These are phyloP conservation scores for Galerucella nymphaeae DNA, from an alignment of 2,888 invertebrate genomes.

Conservation along the genomic window DNA sequence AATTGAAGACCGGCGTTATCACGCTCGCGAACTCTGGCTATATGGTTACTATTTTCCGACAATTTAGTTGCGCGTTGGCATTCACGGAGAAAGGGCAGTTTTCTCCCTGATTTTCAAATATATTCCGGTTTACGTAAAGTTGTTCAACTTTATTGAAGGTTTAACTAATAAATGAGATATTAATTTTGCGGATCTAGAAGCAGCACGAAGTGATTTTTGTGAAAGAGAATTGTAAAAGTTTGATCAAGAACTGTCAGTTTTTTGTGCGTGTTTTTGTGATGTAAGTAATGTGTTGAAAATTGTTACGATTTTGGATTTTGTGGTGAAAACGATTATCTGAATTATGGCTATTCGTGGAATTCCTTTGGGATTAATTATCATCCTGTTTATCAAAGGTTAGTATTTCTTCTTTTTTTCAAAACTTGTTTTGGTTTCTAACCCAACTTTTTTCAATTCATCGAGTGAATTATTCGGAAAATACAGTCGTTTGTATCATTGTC, in stretches of 20 bases:
- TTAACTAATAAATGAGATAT: not conserved
- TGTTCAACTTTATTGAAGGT: not conserved
- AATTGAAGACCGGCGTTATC: constrained; percentile 37
- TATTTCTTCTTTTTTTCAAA: not conserved
- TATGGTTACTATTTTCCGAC: constrained; percentile 22
- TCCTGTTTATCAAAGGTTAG: constrained; percentile 39
- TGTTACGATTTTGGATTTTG: constrained; percentile 26
- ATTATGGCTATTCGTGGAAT: constrained; percentile 31
- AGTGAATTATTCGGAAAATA: too few relatives aligned
- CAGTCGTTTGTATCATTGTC: too few relatives aligned
- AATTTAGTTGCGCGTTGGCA: constrained; percentile 42
- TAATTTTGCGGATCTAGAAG: constrained; percentile 12
- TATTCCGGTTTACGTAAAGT: constrained; percentile 25
- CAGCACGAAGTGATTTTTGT: constrained; percentile 11
- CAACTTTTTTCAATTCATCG: too few relatives aligned
- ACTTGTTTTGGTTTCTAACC: too few relatives aligned
- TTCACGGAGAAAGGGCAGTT: constrained; percentile 36
- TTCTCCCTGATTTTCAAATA: constrained; percentile 27
- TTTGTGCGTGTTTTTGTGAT: constrained; percentile 34
- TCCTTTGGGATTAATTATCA: constrained; percentile 38
- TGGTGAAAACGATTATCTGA: constrained; percentile 2
- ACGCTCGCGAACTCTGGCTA: constrained; percentile 29
- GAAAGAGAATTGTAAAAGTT: constrained; percentile 7
- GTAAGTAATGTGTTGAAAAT: constrained; percentile 25
- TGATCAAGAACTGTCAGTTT: not conserved